phyloP scores from a whole-genome alignment of 1,140 invertebrate species.

The fruit fly (Drosophila melanogaster) region Release_6_plus_ISO1_MT NC_004354.4:1219501-1220000 shows the following conservation, averaged over 20 bases:
- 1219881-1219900: constrained; percentile 74
- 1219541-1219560: constrained; percentile 79
- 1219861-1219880: constrained; percentile 49
- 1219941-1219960: constrained; percentile 81
- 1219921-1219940: constrained; percentile 72
- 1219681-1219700: constrained; percentile 84
- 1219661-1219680: constrained; percentile 82
- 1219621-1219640: constrained; percentile 71
- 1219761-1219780: constrained; percentile 5
- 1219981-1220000: constrained; percentile 45
- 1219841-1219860: constrained; percentile 55
- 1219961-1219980: constrained; percentile 62
- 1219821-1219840: constrained; percentile 66
- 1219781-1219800: constrained; percentile 50
- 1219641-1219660: constrained; percentile 70
- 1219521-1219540: constrained; percentile 32
- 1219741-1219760: constrained; percentile 19
- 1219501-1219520: constrained; percentile 37
- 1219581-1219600: constrained; percentile 45
- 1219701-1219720: constrained; percentile 84
- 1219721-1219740: constrained; percentile 78
- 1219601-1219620: constrained; percentile 22
- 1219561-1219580: constrained; percentile 71
- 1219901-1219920: constrained; percentile 66
- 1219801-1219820: constrained; percentile 81